Percentiles rank a stretch among this genome's conserved stretches.
These are phyloP conservation scores for Tetramorium bicarinatum DNA, from an alignment of 2,888 invertebrate species.

Conservation along the genomic window DNA sequence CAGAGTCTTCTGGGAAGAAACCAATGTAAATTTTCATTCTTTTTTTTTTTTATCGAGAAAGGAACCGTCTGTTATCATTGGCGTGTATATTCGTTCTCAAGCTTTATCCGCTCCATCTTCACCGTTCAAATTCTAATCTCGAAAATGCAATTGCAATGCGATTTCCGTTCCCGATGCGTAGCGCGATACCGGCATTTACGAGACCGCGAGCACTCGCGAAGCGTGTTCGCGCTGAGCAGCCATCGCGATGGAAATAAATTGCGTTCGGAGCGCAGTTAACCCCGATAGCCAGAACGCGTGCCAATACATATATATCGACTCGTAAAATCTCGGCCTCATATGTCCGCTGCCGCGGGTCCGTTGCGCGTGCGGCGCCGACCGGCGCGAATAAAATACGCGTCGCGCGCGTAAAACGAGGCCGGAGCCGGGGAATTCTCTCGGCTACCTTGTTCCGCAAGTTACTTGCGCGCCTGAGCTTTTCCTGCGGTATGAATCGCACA, in stretches of 20 bases:
- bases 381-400: slow-evolving; percentile 60
- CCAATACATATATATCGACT: slow-evolving; percentile 53
- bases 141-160: slow-evolving; percentile 31
- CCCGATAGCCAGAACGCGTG: slow-evolving; percentile 61
- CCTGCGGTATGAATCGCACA: slow-evolving; percentile 13
- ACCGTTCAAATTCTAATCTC: slow-evolving; percentile 14
- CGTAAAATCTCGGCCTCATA: slow-evolving; percentile 58
- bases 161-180: slow-evolving; percentile 47
- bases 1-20: not conserved
- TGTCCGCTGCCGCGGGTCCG: slow-evolving; percentile 22
- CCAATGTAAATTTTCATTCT: not conserved
- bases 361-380: slow-evolving; percentile 9
- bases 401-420: slow-evolving; percentile 28
- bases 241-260: slow-evolving; percentile 73
- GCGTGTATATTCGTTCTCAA: not conserved
- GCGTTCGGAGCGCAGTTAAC: slow-evolving; percentile 74
- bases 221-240: slow-evolving; percentile 23
- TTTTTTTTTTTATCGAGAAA: not conserved
- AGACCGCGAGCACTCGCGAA: slow-evolving; percentile 28
- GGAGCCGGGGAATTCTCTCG: slow-evolving; percentile 24
- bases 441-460: not conserved
- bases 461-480: slow-evolving; percentile 36
- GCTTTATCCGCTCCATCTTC: not conserved
- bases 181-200: slow-evolving; percentile 29
- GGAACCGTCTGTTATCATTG: not conserved